These are phyloP conservation scores for Coleophora flavipennella DNA, from an alignment of 2,888 invertebrate species.

Conservation along the genomic window DNA sequence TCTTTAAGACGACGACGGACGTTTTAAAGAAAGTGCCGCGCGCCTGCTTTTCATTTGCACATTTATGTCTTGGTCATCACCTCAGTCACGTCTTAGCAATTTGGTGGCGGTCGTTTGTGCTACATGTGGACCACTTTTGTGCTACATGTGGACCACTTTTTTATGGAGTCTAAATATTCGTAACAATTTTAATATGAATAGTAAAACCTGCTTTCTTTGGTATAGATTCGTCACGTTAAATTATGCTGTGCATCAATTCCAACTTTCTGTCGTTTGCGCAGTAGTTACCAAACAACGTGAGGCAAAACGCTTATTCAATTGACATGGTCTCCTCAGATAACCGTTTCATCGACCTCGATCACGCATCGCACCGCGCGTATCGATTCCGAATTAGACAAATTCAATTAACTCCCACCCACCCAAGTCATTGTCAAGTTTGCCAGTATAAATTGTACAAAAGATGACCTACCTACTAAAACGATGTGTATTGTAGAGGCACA, in stretches of 20 bases:
- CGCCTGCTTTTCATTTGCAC: no score
- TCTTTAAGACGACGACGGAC: not conserved
- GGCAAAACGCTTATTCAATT: conserved; percentile 19
- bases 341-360: conserved; percentile 29
- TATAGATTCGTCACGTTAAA: no score
- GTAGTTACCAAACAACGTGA: conserved; percentile 11
- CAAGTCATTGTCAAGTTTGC: no score
- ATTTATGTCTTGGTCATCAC: no score
- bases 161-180: no score
- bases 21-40: conserved; percentile 10
- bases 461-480: no score
- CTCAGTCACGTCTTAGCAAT: conserved; percentile 10
- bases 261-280: conserved; percentile 13
- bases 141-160: no score
- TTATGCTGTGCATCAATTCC: conserved; percentile 3
- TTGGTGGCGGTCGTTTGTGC: conserved; percentile 6
- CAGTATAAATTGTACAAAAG: no score
- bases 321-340: conserved; percentile 2
- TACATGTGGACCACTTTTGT: no score
- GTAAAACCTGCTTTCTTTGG: no score
- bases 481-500: no score
- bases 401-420: conserved; percentile 16
- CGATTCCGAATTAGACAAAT: conserved; percentile 20
- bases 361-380: conserved; percentile 17
- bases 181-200: no score